These are phyloP conservation scores for Xylocopa sonorina DNA, from an alignment of 1,140 invertebrate genomes.

Conservation along the genomic window DNA sequence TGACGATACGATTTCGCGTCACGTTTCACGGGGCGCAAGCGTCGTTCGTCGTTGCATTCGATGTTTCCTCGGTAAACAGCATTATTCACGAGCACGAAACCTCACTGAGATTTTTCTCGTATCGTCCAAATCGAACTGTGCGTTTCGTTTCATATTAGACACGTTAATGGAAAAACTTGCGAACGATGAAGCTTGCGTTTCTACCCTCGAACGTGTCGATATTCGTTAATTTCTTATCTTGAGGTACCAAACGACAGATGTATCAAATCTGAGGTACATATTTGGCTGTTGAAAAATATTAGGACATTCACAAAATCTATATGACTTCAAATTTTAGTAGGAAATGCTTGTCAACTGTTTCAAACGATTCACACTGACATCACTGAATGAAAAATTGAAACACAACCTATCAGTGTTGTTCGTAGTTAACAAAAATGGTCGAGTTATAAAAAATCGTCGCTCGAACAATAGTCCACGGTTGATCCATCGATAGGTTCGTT, in stretches of 20 bases:
- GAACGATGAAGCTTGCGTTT: slow-evolving; percentile 17
- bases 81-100: slow-evolving; percentile 29
- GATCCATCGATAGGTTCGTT: not conserved
- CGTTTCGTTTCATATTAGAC: slow-evolving; percentile 33
- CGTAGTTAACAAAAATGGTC: too few relatives aligned
- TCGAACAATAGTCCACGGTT: too few relatives aligned
- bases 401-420: too few relatives aligned
- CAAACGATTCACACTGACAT: too few relatives aligned
- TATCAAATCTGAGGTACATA: too few relatives aligned
- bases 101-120: not conserved
- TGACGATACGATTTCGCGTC: slow-evolving; percentile 7
- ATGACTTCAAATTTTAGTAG: too few relatives aligned
- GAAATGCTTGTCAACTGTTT: too few relatives aligned
- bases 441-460: too few relatives aligned
- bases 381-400: too few relatives aligned
- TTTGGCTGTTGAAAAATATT: too few relatives aligned
- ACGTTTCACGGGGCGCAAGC: not conserved
- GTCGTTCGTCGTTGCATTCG: slow-evolving; percentile 23
- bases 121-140: slow-evolving; percentile 2
- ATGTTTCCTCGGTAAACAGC: slow-evolving; percentile 45
- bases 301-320: too few relatives aligned
- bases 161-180: slow-evolving; percentile 34
- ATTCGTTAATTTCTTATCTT: not conserved
- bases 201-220: not conserved
- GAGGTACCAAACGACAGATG: too few relatives aligned